Evolutionary conservation across 2,797 vertebrate species (phyloP).

Genomic region (Labeo calbasu): DNA sequence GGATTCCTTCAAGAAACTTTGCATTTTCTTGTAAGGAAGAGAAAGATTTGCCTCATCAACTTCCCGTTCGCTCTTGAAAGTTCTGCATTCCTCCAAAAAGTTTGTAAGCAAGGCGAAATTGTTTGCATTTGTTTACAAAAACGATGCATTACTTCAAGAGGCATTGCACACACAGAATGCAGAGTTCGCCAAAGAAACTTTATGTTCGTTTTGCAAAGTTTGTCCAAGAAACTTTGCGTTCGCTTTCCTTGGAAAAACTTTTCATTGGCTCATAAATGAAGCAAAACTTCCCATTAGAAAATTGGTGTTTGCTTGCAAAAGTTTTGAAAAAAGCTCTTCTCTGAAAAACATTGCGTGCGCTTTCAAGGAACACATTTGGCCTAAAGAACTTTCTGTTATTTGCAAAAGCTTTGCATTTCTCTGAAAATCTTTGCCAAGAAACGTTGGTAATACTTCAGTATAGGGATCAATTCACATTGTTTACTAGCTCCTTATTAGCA

Average conservation of each 20-base stretch:
- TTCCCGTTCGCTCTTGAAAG: background rate
- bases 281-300: background rate
- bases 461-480: too few relatives aligned
- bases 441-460: too few relatives aligned
- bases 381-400: too few relatives aligned
- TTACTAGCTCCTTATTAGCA: too few relatives aligned
- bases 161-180: background rate
- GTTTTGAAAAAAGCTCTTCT: background rate
- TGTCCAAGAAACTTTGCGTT: too few relatives aligned
- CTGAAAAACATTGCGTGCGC: background rate
- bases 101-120: background rate
- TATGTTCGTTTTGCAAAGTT: too few relatives aligned
- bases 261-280: too few relatives aligned
- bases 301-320: background rate
- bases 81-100: background rate
- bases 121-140: fast-evolving
- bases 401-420: too few relatives aligned
- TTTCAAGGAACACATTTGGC: too few relatives aligned
- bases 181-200: background rate
- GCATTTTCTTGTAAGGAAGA: background rate
- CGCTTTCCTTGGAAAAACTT: too few relatives aligned
- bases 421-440: background rate
- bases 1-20: background rate
- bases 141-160: background rate
- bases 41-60: background rate